A percentile compares a stretch with the other conserved stretches of the same genome.
phyloP scores from a whole-genome alignment of 2,888 invertebrate species.

The Temnothorax rugatulus region DNA sequence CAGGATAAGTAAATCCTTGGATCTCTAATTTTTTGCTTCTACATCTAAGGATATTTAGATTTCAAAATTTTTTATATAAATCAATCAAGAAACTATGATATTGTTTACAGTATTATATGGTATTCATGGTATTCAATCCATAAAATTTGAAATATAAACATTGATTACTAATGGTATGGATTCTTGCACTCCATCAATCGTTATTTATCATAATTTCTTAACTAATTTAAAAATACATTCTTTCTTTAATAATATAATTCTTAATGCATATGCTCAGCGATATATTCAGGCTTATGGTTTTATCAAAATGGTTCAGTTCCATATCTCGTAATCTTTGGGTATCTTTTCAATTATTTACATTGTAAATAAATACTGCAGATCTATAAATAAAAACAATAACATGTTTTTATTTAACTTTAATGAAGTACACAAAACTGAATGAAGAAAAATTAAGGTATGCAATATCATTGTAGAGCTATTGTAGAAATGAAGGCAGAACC shows the following conservation, averaged over 20 bases:
- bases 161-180: conserved; percentile 17
- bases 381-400: background rate
- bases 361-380: conserved; percentile 19
- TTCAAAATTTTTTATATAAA: background rate
- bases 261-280: background rate
- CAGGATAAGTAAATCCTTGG: conserved; percentile 12
- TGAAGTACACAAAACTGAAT: conserved; percentile 1
- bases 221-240: background rate
- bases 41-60: conserved; percentile 3
- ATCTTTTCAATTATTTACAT: conserved; percentile 11
- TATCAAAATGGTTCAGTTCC: background rate
- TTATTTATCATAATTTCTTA: background rate
- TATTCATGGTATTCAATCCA: background rate
- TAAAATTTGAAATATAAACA: background rate
- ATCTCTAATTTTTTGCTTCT: conserved; percentile 14
- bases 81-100: conserved; percentile 15
- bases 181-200: background rate
- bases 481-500: background rate
- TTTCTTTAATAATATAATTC: background rate
- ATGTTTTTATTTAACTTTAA: conserved; percentile 22
- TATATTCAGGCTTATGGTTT: background rate
- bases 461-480: background rate
- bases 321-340: background rate
- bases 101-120: background rate
- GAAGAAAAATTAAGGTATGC: conserved; percentile 9